Base-by-base conservation (phyloP, 2,888 invertebrate species). In the Drosophila tripunctata region DNA sequence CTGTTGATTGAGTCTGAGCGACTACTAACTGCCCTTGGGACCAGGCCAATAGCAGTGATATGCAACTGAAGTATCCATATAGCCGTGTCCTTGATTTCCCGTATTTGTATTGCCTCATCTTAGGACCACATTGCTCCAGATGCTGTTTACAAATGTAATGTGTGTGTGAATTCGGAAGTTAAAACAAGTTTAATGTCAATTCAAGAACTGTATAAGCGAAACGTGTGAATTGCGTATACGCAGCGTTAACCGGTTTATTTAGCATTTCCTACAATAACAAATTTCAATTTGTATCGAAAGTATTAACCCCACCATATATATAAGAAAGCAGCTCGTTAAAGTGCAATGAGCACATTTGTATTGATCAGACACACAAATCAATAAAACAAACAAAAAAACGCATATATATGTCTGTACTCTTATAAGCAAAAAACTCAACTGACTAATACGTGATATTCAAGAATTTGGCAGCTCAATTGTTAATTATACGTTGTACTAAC, bases 101-200 rank as follows among this genome's bases (percentile, higher is more conserved):
- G 54, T 66, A 52, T 62, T 56, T 77, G 40, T 31, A 61, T 45
- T 50, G 51, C 64, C 54, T 33, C 86, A 85, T 81, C 63, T 73
- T 79, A 76, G 67, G 58, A 47, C 71, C 83, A 71, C 81, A 81
- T 81, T 65, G 83, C 71, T 52, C 44, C 56, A 40, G 47, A 33
- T 44, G 65, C 67, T 86, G 60, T 41, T 3, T n/a, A n/a, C 7
- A 30, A 38, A 36, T 22, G 21, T 27, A 19, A 41, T 54, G 51
- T 22, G 5, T 15, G 38, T 54, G 51, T 22, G 5, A 15, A 61
- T 36, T 71, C 57, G 71, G 71, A 78, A 78, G 75, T 67, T 45
- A 38, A 58, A 21, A 1, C 58, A 61, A 58, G 58, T 56, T 64
- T 67, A 79, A 72, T 10, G 54, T 54, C 70, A 69, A 60, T 61